These are phyloP conservation scores for Drosophila yooni DNA, from an alignment of 2,888 invertebrate genomes.

Conservation along the genomic window DNA sequence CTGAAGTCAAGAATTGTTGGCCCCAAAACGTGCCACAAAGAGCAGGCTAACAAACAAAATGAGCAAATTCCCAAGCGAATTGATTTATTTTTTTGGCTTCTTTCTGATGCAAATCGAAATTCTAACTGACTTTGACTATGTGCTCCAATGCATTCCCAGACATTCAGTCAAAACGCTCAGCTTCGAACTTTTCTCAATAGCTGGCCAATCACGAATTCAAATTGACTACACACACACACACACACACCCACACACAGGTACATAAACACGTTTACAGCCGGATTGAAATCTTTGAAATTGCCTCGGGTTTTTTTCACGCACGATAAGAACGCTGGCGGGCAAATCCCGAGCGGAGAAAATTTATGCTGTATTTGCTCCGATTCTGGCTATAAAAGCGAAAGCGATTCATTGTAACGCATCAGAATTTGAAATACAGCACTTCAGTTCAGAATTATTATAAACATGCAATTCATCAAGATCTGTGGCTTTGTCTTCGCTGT, in stretches of 20 bases:
- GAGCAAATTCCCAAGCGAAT: constrained; percentile 22
- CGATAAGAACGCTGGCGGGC: constrained; percentile 18
- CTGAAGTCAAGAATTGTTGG: constrained; percentile 18
- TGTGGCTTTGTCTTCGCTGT: constrained; percentile 52
- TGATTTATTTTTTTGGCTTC: background rate
- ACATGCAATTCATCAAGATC: constrained; percentile 53
- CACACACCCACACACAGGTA: background rate
- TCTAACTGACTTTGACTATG: constrained; percentile 46
- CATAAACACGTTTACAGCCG: background rate
- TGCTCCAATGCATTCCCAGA: constrained; percentile 56
- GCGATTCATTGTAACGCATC: background rate
- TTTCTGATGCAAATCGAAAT: constrained; percentile 30
- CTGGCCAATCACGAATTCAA: constrained; percentile 19
- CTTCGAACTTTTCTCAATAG: background rate
- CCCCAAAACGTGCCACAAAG: constrained; percentile 22
- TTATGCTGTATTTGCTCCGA: background rate
- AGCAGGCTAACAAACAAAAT: constrained; percentile 17
- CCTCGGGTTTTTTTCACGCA: constrained; percentile 21
- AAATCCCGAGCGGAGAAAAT: constrained; percentile 26
- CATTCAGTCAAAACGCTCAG: constrained; percentile 23
- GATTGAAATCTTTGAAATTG: constrained; percentile 21
- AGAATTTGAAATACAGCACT: constrained; percentile 6
- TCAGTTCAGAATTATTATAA: constrained; percentile 12
- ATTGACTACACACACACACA: constrained; percentile 13
- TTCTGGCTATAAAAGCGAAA: constrained; percentile 40